Base-by-base conservation (phyloP, 1,140 invertebrate species). In the Phymastichus coffea region DNA sequence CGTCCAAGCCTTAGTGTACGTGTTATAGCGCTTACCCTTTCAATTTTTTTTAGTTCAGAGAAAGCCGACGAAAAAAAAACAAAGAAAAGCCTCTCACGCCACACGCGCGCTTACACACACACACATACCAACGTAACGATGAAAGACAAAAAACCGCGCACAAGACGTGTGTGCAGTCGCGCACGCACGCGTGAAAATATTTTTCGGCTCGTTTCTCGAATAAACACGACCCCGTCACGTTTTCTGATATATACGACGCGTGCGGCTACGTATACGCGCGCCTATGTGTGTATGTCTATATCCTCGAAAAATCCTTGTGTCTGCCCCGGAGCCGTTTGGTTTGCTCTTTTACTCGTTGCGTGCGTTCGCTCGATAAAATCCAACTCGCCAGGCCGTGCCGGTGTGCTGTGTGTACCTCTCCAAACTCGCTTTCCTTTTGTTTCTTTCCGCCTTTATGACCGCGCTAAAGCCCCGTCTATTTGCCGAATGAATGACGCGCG, bases 161-260 rank as follows among this genome's bases (percentile, higher is more conserved):
- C n/a, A n/a, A 41, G 10, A 53, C 4, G 46, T 30, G 20, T 2
- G 12, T 30, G 15, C 17, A 20, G 12, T n/a, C n/a, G n/a, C 19
- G 41, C n/a, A n/a, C 53, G 14, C 33, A 22, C 35, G 47, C 56
- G 56, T 58, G 26, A 58, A 57, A 51, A 58, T 58, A 58, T 58
- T 58, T 57, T 41, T 25, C 33, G 33, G 23, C 19, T 25, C 26
- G 35, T 17, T 58, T 19, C 7, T 22, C 35, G 37, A 51, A 58
- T 51, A 58, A 58, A 58, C 47, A 58, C n/a, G 26, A 51, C 4
- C 38, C 56, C 23, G 20, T 51, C 47, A 58, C 56, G 56, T 58
- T 35, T 58, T 51, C 56, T 28, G 37, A 51, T 51, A 15, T 22
- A 22, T 20, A 4, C 12, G 4, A 30, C 28, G 14, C 17, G 10